A percentile compares a stretch with the other conserved stretches of the same genome.
Evolutionary conservation across 2,888 invertebrate species (phyloP).

Genomic region (Cerceris ruficornis): DNA sequence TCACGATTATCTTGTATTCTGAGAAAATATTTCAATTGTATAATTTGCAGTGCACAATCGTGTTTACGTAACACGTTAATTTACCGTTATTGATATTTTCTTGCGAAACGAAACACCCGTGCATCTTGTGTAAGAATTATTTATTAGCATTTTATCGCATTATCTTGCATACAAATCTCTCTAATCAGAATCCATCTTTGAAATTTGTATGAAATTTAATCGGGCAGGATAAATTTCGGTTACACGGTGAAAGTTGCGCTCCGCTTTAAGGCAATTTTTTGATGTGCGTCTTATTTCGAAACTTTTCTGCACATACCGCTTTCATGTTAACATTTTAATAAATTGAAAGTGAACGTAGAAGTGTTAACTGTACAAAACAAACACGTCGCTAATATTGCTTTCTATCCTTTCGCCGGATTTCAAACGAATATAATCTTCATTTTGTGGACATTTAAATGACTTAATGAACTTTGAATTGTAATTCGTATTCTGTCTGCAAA

Average conservation of each 20-base stretch:
- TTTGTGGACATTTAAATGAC: too few species aligned
- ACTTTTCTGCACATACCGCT: neutral
- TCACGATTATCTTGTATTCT: neutral
- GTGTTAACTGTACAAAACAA: too few species aligned
- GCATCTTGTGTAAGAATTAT: too few species aligned
- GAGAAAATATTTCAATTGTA: conserved; percentile 23
- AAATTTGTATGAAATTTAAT: neutral
- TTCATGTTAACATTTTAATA: too few species aligned
- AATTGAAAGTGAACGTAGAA: too few species aligned
- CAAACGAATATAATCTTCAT: too few species aligned
- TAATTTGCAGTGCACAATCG: conserved; percentile 3
- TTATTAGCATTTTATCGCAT: neutral
- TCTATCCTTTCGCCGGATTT: too few species aligned
- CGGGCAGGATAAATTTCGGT: neutral
- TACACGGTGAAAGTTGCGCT: conserved; percentile 25
- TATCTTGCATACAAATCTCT: too few species aligned
- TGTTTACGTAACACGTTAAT: neutral
- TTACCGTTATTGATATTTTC: neutral
- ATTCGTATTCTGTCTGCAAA: too few species aligned
- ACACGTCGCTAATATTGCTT: too few species aligned
- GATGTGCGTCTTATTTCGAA: conserved; percentile 3
- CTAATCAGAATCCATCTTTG: too few species aligned
- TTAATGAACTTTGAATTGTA: too few species aligned
- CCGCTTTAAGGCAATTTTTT: neutral
- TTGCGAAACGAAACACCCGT: neutral